Evolutionary conservation across 2,113 vertebrate species (phyloP).

Genomic region (Macaca mulatta): DNA sequence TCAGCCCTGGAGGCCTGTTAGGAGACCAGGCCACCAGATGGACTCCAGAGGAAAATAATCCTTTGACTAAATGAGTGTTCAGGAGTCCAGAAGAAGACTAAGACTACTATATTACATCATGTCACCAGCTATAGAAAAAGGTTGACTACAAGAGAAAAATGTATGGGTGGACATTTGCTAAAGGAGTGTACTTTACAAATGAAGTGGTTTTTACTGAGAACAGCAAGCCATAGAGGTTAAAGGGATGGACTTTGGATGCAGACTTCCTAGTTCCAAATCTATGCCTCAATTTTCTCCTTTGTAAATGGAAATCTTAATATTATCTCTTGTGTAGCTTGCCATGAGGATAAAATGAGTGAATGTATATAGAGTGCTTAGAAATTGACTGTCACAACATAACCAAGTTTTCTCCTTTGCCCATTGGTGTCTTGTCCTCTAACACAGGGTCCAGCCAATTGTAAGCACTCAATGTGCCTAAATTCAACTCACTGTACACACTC

Average conservation of each 20-base stretch:
- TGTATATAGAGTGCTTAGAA: not conserved
- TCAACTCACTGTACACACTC: not conserved
- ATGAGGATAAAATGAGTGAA: not conserved
- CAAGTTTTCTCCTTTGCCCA: not conserved
- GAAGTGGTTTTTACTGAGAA: not conserved
- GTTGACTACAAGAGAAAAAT: not conserved
- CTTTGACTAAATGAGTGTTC: not conserved
- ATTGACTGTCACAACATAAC: not conserved
- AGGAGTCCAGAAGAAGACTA: not conserved
- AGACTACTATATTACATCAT: not conserved
- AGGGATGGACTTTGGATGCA: not conserved
- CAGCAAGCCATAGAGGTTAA: not conserved
- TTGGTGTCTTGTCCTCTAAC: not conserved
- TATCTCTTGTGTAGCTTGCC: not conserved
- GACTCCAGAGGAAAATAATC: not conserved
- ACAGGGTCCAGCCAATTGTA: not conserved
- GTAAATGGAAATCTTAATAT: not conserved
- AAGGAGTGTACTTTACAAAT: not conserved
- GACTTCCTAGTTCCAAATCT: not conserved
- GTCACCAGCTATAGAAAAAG: not conserved
- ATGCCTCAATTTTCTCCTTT: not conserved
- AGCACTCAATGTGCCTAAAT: not conserved
- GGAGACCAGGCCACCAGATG: not conserved
- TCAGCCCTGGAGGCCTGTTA: not conserved
- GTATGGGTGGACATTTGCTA: not conserved